Percentiles rank a stretch among this genome's conserved stretches.
phyloP scores from a whole-genome alignment of 1,140 invertebrate genomes.

The Chironomus tepperi region DNA sequence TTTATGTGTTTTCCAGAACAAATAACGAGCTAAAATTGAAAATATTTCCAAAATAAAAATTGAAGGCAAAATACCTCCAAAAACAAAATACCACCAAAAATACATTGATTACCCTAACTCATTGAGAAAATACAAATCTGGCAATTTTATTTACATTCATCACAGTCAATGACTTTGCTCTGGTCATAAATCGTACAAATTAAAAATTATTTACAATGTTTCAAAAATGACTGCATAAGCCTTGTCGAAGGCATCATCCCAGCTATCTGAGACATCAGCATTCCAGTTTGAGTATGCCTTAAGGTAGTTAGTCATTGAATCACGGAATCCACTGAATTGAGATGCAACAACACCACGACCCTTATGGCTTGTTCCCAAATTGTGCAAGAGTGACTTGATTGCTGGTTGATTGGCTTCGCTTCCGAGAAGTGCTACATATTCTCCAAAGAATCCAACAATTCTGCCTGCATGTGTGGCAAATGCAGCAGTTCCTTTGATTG shows the following conservation, averaged over 20 bases:
- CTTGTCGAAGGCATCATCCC: background rate
- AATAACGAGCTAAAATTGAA: too few relatives aligned
- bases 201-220: background rate
- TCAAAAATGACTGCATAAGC: background rate
- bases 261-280: background rate
- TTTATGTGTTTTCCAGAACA: too few relatives aligned
- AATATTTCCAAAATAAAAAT: too few relatives aligned
- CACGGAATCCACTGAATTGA: background rate
- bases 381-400: background rate
- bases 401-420: background rate
- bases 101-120: too few relatives aligned
- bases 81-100: too few relatives aligned
- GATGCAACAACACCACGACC: background rate
- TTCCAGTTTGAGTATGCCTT: background rate
- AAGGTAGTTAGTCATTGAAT: background rate
- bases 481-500: background rate
- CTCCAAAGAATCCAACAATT: background rate
- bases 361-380: background rate
- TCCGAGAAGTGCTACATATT: background rate
- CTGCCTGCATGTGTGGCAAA: background rate
- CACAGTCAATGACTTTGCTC: too few relatives aligned
- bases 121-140: too few relatives aligned
- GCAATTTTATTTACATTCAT: too few relatives aligned
- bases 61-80: too few relatives aligned
- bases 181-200: too few relatives aligned